Conservation (phyloP, 2,113 vertebrate species). For the Coturnix japonica region DNA sequence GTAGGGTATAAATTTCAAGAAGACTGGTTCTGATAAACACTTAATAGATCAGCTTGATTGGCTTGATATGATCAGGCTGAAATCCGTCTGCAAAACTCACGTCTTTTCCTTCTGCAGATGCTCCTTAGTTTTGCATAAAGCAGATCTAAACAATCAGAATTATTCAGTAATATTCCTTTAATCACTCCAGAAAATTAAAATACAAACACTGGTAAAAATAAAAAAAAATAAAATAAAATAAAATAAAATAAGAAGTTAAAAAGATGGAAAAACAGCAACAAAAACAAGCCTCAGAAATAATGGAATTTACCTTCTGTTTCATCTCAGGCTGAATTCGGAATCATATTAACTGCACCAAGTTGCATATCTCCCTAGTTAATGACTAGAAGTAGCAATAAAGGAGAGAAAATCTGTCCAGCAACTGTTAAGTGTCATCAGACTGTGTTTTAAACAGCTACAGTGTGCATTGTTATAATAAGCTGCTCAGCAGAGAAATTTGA, state of each 20-base stretch:
- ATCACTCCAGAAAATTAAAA: not conserved
- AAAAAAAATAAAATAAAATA: no score
- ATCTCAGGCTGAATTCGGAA: not conserved
- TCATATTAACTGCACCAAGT: not conserved
- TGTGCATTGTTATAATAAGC: conserved; percentile 69
- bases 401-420: conserved; percentile 47
- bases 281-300: not conserved
- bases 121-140: not conserved
- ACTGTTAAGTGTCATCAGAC: conserved; percentile 63
- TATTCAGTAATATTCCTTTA: not conserved
- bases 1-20: conserved; percentile 18
- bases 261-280: not conserved
- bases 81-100: not conserved
- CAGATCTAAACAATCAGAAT: not conserved
- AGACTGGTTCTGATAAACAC: not conserved
- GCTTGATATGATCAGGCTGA: not conserved
- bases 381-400: conserved; percentile 31
- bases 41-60: not conserved
- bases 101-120: not conserved
- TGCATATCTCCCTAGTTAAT: conserved; percentile 15
- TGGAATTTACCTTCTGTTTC: not conserved
- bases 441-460: conserved; percentile 67
- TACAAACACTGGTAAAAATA: not conserved
- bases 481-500: conserved; percentile 75
- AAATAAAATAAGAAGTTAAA: no score